These are phyloP conservation scores for Myotis lucifugus DNA, from an alignment of 2,113 vertebrate species.

Conservation along the genomic window DNA sequence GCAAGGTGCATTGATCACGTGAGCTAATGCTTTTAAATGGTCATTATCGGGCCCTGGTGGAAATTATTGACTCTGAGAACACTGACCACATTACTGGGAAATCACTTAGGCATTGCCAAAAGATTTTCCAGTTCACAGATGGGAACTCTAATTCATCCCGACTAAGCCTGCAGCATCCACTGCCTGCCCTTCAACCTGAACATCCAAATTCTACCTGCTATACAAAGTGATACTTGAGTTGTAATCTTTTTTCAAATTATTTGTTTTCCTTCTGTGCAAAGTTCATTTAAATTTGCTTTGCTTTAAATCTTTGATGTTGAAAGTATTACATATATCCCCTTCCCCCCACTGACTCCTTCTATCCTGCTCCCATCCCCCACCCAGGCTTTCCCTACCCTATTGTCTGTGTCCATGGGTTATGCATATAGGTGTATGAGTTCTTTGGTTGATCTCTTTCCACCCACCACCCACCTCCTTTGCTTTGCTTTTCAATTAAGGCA, in stretches of 20 bases:
- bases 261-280: background rate
- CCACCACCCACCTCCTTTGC: background rate
- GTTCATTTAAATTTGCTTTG: background rate
- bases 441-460: no score
- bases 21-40: slow-evolving; percentile 72
- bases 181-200: background rate
- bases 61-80: slow-evolving; percentile 66
- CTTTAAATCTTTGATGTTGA: background rate
- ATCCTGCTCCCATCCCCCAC: no score
- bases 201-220: background rate
- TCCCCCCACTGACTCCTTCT: no score
- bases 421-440: no score
- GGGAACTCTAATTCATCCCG: background rate
- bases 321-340: no score
- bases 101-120: slow-evolving; percentile 61
- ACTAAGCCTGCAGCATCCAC: slow-evolving; percentile 37
- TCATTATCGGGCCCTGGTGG: slow-evolving; percentile 63
- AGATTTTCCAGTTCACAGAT: slow-evolving; percentile 14
- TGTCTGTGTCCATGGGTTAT: no score
- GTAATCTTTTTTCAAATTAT: background rate
- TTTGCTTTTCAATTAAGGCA: slow-evolving; percentile 5
- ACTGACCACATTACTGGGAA: slow-evolving; percentile 50
- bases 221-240: background rate
- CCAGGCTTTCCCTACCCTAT: no score
- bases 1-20: background rate